Conservation (phyloP, 2,797 vertebrate species). For the Enteromius unitaeniatus region DNA sequence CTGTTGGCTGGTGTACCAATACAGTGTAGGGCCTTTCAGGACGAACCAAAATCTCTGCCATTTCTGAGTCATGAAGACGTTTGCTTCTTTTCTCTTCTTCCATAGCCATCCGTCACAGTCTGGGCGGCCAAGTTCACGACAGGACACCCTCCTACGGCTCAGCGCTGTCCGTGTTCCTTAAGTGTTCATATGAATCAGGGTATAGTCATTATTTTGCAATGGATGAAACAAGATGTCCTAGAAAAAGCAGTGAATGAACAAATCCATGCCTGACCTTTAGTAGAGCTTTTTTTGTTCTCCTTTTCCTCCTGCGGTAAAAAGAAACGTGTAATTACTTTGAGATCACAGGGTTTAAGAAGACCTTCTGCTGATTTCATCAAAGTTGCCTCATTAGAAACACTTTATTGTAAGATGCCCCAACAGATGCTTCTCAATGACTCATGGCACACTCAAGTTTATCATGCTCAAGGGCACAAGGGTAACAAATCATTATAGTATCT, state of each 20-base stretch:
- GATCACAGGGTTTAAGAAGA: not conserved
- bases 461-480: not conserved
- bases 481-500: not conserved
- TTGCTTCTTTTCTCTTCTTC: slow-evolving; percentile 90
- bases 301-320: slow-evolving; percentile 69
- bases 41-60: slow-evolving; percentile 97
- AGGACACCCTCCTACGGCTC: slow-evolving; percentile 92
- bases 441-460: not conserved
- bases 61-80: slow-evolving; percentile 88
- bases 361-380: not conserved
- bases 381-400: not conserved
- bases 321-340: not conserved
- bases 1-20: slow-evolving; percentile 89
- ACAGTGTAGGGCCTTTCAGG: slow-evolving; percentile 88
- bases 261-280: slow-evolving; percentile 73
- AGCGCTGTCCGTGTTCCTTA: slow-evolving; percentile 70
- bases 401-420: not conserved
- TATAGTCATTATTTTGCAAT: not conserved
- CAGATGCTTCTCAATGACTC: slow-evolving; percentile 1
- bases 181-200: not conserved
- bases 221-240: not conserved
- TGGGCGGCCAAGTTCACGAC: slow-evolving; percentile 86
- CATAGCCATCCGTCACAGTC: slow-evolving; percentile 95
- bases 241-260: not conserved
- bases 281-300: slow-evolving; percentile 70